Percentiles rank a stretch among this genome's conserved stretches.
Evolutionary conservation across 1,140 invertebrate genomes (phyloP).

Genomic region (Macrobrachium nipponense): DNA sequence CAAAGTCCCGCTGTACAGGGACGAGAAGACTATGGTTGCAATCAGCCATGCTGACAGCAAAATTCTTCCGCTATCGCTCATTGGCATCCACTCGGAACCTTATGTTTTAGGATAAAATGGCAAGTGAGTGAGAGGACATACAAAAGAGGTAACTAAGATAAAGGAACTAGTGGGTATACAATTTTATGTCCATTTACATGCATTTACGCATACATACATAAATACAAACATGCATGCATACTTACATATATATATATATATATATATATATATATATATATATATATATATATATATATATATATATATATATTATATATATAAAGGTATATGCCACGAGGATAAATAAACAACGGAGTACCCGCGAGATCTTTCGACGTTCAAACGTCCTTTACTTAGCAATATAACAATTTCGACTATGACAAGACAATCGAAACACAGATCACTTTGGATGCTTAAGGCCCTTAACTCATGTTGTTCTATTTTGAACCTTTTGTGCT

Average conservation of each 20-base stretch:
- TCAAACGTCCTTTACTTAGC: no score
- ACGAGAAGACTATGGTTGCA: constrained; percentile 31
- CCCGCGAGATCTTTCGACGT: no score
- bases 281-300: not conserved
- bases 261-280: not conserved
- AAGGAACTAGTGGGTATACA: not conserved
- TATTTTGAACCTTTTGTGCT: no score
- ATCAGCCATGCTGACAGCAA: constrained; percentile 27
- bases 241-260: not conserved
- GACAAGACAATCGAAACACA: no score
- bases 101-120: not conserved
- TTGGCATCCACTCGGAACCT: constrained; percentile 32
- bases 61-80: constrained; percentile 1
- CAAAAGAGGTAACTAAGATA: not conserved
- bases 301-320: not conserved
- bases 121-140: not conserved
- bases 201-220: not conserved
- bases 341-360: no score
- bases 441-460: no score
- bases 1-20: constrained; percentile 37
- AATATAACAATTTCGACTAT: no score
- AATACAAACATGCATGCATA: not conserved
- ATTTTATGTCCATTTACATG: not conserved
- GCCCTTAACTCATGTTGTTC: no score
- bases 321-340: no score